Conservation (phyloP, 2,797 vertebrate species). For the Podarcis siculus region DNA sequence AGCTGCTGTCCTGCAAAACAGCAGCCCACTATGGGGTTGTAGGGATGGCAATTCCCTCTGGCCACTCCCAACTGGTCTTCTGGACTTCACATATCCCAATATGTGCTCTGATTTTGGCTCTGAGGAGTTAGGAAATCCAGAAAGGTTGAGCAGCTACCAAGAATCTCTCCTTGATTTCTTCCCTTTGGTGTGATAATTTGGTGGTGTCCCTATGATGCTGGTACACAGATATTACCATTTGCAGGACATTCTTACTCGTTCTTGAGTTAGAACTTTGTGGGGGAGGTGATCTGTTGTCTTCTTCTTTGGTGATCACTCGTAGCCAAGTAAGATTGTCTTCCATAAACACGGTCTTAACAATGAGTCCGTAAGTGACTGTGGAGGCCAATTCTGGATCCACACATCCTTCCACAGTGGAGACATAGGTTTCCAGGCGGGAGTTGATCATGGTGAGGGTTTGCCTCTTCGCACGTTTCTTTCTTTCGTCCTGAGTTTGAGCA, state of each 20-base stretch:
- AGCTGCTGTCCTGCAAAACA: neutral
- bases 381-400: too few species aligned
- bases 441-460: too few species aligned
- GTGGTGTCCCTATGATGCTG: neutral
- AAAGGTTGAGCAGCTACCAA: neutral
- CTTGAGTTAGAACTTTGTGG: neutral
- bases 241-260: neutral
- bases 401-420: too few species aligned
- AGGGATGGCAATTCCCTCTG: too few species aligned
- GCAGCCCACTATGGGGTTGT: neutral
- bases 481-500: too few species aligned
- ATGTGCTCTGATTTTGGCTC: neutral
- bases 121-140: neutral
- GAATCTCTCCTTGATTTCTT: neutral
- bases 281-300: too few species aligned
- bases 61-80: neutral
- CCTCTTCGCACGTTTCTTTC: too few species aligned
- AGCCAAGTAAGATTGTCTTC: too few species aligned
- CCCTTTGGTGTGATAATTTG: neutral
- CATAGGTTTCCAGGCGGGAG: too few species aligned
- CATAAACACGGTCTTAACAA: too few species aligned
- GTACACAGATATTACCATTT: neutral
- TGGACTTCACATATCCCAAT: neutral
- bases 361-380: too few species aligned
- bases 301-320: too few species aligned